Evolutionary conservation across 1,140 invertebrate genomes (phyloP).

Genomic region (Caenorhabditis inopinata): DNA sequence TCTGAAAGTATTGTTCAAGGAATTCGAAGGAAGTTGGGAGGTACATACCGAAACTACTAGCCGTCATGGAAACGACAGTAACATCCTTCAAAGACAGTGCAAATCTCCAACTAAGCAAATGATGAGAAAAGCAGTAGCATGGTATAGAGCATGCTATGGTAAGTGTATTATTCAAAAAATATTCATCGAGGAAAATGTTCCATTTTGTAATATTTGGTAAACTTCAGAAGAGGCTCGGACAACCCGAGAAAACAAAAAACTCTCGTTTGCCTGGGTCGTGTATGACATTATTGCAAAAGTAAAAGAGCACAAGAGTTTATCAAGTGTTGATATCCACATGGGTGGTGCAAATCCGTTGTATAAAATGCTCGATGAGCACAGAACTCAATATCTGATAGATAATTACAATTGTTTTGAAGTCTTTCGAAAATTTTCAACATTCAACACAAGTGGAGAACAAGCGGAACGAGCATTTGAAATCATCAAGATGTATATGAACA

Average conservation of each 20-base stretch:
- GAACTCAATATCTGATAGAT: background rate
- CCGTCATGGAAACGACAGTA: background rate
- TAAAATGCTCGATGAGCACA: slow-evolving; percentile 12
- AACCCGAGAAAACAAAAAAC: slow-evolving; percentile 23
- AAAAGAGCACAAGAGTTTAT: background rate
- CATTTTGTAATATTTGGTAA: no score
- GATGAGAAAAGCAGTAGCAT: slow-evolving; percentile 41
- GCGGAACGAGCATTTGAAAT: background rate
- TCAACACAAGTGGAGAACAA: background rate
- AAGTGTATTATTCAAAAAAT: background rate
- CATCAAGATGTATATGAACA: background rate
- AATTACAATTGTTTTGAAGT: background rate
- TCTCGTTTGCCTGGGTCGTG: slow-evolving; percentile 38
- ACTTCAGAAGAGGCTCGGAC: background rate
- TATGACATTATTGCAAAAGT: slow-evolving; percentile 30
- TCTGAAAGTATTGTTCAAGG: no score
- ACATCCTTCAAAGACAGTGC: slow-evolving; percentile 7
- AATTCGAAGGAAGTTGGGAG: slow-evolving; percentile 24
- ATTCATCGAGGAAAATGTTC: background rate
- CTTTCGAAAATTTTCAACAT: background rate
- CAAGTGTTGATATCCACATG: background rate
- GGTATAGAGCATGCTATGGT: slow-evolving; percentile 46
- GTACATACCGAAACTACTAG: background rate
- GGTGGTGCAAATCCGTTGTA: background rate
- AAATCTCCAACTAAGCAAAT: background rate